Evolutionary conservation across 2,888 invertebrate genomes (phyloP).

Genomic region (Nephrotoma flavescens): DNA sequence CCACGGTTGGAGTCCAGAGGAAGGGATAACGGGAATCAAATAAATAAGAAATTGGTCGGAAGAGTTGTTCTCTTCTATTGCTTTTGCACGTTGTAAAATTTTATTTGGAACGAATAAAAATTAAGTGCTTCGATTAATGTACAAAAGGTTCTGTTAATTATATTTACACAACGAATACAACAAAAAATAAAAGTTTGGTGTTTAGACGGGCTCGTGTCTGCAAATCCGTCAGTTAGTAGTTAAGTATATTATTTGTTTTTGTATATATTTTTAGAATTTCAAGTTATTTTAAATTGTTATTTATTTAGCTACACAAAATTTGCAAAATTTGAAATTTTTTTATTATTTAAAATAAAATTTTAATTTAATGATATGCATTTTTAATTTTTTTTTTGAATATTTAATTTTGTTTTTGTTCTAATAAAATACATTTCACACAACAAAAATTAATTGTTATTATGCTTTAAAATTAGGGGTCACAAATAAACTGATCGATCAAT

Average conservation of each 20-base stretch:
- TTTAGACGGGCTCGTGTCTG: not conserved
- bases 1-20: not conserved
- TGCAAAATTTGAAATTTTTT: not conserved
- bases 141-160: not conserved
- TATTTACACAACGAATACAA: not conserved
- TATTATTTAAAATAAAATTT: not conserved
- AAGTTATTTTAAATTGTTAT: not conserved
- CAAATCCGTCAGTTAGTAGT: not conserved
- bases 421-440: not conserved
- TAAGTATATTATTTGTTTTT: not conserved
- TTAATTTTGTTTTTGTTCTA: not conserved
- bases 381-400: not conserved
- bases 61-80: not conserved
- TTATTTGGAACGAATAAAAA: not conserved
- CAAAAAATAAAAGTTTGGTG: not conserved
- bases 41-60: not conserved
- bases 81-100: not conserved
- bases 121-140: not conserved
- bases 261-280: not conserved
- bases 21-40: not conserved
- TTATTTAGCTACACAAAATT: not conserved
- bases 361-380: not conserved
- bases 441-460: not conserved
- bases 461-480: not conserved
- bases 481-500: not conserved